Base-by-base conservation (phyloP, 1,140 invertebrate species). In the Anoplolepis gracilipes region DNA sequence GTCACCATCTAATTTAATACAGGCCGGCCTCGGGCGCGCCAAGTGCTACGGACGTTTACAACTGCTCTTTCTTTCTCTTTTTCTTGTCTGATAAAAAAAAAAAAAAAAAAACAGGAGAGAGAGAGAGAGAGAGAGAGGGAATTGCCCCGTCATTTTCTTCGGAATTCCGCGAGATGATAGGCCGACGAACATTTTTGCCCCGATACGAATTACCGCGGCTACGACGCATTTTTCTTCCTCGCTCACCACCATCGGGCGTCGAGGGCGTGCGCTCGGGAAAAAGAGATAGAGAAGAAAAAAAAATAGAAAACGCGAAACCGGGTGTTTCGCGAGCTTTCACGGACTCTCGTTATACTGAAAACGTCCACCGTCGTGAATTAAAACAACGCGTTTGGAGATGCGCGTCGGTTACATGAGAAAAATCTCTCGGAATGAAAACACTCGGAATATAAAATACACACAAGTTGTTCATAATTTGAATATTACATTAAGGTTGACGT, bases 1-100 rank as follows among this genome's bases (percentile, higher is more conserved):
- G 92, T 92, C 92, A 90, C 87, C 92, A 90, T 94, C 90, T 94
- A 94, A 94, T 94, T 94, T 94, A 94, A 94, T 94, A 93, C 92
- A 91, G 87, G 84, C 62, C 61, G 82, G 75, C 88, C 85, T 59
- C 85, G 79, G 88, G 49, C 78, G 73, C 22, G 76, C 55, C 61
- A 70, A 64, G 30, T 73, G 79, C 79, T 25, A 61, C 79, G 46
- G 25, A 86, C 61, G 67, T 64, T 81, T 59, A 72, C 78, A 81
- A 55, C 46, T 16, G 77, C 19, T 28, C 49, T 7, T 11, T 28
- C 46, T 28, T 33, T 53, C 67, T 70, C 16, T 11, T 49, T 57
- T 70, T 72, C 49, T 81, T 53, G 19, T 22, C 39, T n/a, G 28
- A n/a, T 8, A 13, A 19, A 6, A n/a, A 4, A 78, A 65, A 67